phyloP scores from a whole-genome alignment of 2,888 invertebrate genomes.

The Neria commutata region DNA sequence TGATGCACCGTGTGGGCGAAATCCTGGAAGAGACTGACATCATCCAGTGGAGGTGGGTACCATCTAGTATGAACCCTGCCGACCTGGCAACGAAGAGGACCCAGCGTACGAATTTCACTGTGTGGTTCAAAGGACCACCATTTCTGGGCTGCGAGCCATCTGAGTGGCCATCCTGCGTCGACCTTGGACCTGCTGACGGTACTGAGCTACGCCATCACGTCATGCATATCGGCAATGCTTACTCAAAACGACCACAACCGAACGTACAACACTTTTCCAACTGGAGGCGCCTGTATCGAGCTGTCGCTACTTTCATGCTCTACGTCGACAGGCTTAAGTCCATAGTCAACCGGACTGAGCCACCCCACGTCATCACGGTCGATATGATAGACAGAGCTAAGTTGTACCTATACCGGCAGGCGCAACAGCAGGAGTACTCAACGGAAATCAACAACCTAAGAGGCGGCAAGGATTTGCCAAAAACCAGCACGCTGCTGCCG shows the following conservation, averaged over 20 bases:
- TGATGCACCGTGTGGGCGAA: not conserved
- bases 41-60: not conserved
- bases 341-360: too few relatives aligned
- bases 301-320: not conserved
- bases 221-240: not conserved
- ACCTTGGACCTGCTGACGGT: not conserved
- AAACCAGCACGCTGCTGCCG: not conserved
- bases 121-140: not conserved
- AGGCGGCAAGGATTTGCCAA: not conserved
- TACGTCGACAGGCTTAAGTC: not conserved
- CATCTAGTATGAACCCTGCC: not conserved
- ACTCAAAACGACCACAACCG: not conserved
- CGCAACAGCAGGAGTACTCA: not conserved
- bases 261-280: not conserved
- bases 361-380: too few relatives aligned
- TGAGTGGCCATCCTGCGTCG: not conserved
- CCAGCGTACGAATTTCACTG: not conserved
- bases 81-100: not conserved
- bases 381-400: too few relatives aligned
- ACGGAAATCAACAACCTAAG: not conserved
- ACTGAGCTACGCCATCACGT: not conserved
- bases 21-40: not conserved
- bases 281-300: not conserved
- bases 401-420: not conserved
- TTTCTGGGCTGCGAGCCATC: not conserved